Evolutionary conservation across 1,140 invertebrate species (phyloP).

Genomic region (Drosophila eugracilis): DNA sequence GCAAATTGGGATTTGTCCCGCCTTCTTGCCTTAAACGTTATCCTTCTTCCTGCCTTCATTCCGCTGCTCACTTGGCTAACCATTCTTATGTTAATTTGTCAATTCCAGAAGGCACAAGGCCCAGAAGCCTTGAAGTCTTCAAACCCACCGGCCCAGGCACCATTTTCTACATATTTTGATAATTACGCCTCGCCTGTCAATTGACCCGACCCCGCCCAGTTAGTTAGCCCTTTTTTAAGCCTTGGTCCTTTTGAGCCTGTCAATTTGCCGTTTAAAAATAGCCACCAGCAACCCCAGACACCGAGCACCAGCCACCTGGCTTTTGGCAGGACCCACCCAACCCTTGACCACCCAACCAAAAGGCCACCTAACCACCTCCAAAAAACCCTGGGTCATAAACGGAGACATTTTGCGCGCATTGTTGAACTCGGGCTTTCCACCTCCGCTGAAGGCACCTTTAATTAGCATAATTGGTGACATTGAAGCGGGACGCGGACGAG

Average conservation of each 20-base stretch:
- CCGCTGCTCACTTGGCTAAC: conserved; percentile 33
- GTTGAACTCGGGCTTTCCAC: conserved; percentile 51
- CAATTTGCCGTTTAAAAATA: conserved; percentile 72
- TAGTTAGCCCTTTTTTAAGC: conserved; percentile 51
- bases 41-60: conserved; percentile 6
- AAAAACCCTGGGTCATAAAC: conserved; percentile 26
- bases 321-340: background rate
- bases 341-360: no score
- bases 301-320: no score
- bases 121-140: background rate
- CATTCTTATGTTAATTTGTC: conserved; percentile 80
- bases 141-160: background rate
- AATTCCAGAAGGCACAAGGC: conserved; percentile 48
- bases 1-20: conserved; percentile 11
- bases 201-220: conserved; percentile 22
- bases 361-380: conserved; percentile 11
- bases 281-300: conserved; percentile 7
- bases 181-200: conserved; percentile 66
- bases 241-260: conserved; percentile 23
- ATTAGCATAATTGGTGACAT: conserved; percentile 80
- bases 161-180: conserved; percentile 66
- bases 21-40: conserved; percentile 11
- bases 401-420: conserved; percentile 69
- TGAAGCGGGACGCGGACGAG: conserved; percentile 30
- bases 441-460: conserved; percentile 60